Evolutionary conservation across 2,888 invertebrate species (phyloP), one percentile per base, ranked within the genome.

Genomic region (Polia nebulosa): DNA sequence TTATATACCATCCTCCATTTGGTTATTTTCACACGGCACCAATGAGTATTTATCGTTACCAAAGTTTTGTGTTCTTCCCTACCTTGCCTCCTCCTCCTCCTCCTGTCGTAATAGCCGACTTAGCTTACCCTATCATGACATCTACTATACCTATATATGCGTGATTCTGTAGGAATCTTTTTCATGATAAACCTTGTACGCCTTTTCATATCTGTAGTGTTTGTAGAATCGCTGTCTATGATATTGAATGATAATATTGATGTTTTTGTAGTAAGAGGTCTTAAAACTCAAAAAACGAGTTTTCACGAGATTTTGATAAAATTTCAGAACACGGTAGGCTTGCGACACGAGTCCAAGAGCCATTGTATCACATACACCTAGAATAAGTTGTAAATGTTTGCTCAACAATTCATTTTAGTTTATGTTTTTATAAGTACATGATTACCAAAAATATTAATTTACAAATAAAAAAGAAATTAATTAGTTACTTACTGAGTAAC

Each of bases 371-470:
- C 56, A 11, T 13, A 15, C 4, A 47, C n/a, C 32, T 77, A 77
- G 64, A 61, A 49, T 77, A 73, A 73, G 77, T 77, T 77, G 41
- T 74, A 79, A 77, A 77, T 82, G 66, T 79, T 81, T 82, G 82
- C 82, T 82, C 82, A 80, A 82, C 76, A 67, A 53, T 55, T 53
- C 47, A 67, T 58, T 72, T 72, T 69, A 58, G 45, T 72, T 67
- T 36, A 56, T 69, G 72, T 64, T 62, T n/a, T 63, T 57, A 39
- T 71, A 78, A 71, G 61, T 69, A 52, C 32, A 52, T 52, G n/a
- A 66, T 65, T 66, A 72, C 29, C 47, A 63, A 65, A 60, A 51
- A 47, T 32, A 22, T 29, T 29, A 36, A 49, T 52, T 44, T 51
- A 57, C 20, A 25, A 66, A 25, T n/a, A 25, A 34, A n/a, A n/a